Conservation (phyloP, 2,797 vertebrate genomes). For the Spinus pinus region DNA sequence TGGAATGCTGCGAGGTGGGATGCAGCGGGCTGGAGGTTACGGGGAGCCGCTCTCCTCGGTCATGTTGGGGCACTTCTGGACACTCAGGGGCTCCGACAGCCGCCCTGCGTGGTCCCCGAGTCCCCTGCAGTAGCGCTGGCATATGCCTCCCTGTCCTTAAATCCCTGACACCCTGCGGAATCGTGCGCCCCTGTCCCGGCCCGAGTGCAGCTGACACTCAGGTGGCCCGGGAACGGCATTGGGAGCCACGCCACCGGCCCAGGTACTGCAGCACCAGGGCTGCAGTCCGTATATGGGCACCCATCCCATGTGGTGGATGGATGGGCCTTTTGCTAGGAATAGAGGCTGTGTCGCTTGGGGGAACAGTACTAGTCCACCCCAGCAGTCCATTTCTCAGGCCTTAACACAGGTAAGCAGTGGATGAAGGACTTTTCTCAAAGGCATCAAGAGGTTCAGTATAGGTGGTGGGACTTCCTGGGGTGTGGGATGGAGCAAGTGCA, state of each 20-base stretch:
- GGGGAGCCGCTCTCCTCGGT: rapidly evolving
- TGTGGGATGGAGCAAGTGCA: background rate
- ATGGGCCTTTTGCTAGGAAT: background rate
- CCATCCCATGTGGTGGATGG: rapidly evolving
- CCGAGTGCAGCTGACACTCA: rapidly evolving
- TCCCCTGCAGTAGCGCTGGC: background rate
- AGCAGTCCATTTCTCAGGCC: background rate
- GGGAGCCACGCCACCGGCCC: background rate
- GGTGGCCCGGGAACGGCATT: rapidly evolving
- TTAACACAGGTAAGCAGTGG: background rate
- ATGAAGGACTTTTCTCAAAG: background rate
- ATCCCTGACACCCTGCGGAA: background rate
- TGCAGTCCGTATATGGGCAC: rapidly evolving
- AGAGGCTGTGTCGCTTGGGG: background rate
- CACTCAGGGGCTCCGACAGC: background rate
- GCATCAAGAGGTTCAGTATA: rapidly evolving
- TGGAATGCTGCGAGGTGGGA: background rate
- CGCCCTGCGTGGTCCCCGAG: background rate
- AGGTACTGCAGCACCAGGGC: background rate
- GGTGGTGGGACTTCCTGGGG: background rate
- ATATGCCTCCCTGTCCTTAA: rapidly evolving
- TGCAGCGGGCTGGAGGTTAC: background rate
- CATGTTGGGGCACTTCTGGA: background rate
- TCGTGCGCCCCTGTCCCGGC: rapidly evolving
- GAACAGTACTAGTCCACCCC: background rate